Evolutionary conservation across 2,888 invertebrate genomes (phyloP).

Genomic region (Phoenoteleia sp.): DNA sequence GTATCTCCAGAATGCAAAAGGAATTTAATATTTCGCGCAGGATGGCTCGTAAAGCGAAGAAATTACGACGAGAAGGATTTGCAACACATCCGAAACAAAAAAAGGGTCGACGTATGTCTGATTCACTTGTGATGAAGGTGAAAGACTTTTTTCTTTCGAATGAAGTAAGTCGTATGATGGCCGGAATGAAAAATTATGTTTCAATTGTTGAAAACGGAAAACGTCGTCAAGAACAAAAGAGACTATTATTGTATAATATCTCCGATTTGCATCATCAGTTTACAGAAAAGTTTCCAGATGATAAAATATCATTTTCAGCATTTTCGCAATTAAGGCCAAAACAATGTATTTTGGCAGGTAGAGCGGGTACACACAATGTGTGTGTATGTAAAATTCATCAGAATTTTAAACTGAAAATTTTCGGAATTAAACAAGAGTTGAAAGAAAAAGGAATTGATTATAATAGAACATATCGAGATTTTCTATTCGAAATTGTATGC

Average conservation of each 20-base stretch:
- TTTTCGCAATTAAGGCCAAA: neutral
- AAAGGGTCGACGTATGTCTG: too few species aligned
- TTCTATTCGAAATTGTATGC: too few species aligned
- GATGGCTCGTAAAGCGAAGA: neutral
- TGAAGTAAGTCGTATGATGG: constrained; percentile 26
- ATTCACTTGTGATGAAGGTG: too few species aligned
- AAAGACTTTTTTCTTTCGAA: too few species aligned
- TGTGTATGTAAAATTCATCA: too few species aligned
- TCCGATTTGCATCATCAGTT: constrained; percentile 27
- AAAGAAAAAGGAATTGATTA: too few species aligned
- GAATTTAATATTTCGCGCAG: neutral
- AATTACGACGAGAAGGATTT: too few species aligned
- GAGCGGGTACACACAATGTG: neutral
- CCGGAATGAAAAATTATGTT: constrained; percentile 33
- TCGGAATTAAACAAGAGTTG: constrained; percentile 30
- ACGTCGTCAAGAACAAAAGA: constrained; percentile 24
- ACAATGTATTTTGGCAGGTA: constrained; percentile 11
- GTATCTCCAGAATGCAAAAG: neutral
- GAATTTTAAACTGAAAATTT: neutral
- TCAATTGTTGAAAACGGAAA: constrained; percentile 23
- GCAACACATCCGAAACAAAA: too few species aligned
- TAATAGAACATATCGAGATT: too few species aligned
- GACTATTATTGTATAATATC: constrained; percentile 9
- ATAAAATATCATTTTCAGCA: neutral
- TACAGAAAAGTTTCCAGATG: neutral